These are phyloP conservation scores for Rhinichthys osculus DNA, from an alignment of 2,797 vertebrate genomes.

Conservation along the genomic window DNA sequence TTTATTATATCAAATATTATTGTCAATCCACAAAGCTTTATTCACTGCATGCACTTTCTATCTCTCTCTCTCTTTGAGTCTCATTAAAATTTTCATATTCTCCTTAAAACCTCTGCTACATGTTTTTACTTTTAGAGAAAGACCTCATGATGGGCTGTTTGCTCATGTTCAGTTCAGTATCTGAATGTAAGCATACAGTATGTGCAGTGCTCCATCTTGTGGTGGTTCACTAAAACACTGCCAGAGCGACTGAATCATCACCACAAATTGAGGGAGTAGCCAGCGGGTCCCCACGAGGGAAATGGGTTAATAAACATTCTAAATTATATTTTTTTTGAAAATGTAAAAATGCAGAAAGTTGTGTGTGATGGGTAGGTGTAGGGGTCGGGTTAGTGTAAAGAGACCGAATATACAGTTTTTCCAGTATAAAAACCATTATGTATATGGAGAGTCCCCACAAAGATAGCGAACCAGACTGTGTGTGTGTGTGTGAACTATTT, in stretches of 20 bases:
- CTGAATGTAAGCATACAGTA: neutral
- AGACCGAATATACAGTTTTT: no score
- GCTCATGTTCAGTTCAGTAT: neutral
- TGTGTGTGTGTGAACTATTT: neutral
- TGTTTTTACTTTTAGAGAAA: neutral
- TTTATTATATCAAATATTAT: neutral
- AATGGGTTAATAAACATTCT: no score
- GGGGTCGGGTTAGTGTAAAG: no score
- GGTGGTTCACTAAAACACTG: constrained; percentile 26
- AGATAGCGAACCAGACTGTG: neutral
- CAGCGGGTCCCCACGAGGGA: no score
- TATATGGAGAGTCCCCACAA: no score
- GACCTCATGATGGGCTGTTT: neutral
- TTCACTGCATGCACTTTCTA: neutral
- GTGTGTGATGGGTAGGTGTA: no score
- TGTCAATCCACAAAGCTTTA: neutral
- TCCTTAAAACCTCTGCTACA: neutral
- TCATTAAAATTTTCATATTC: neutral
- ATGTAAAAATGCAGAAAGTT: no score
- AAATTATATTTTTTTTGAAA: no score
- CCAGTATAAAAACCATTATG: no score
- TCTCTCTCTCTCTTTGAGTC: neutral
- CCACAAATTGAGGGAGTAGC: neutral
- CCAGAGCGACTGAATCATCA: neutral
- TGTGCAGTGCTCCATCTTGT: constrained; percentile 53